Base-by-base conservation (phyloP, 2,113 vertebrate species). In the Cyprinodon tularosa region DNA sequence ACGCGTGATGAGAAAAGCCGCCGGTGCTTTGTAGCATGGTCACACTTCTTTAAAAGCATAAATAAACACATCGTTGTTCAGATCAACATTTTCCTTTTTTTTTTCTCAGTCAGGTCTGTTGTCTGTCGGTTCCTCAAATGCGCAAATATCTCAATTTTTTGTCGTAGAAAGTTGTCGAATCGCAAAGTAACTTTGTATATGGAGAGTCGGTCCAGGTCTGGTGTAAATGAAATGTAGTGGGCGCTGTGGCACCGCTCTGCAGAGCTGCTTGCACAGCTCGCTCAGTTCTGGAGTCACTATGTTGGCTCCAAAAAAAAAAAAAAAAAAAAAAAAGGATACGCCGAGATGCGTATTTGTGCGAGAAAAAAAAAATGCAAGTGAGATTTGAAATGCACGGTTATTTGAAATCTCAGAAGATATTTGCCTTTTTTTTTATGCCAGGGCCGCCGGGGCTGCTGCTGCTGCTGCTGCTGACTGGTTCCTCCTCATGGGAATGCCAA, bases 221-320 rank as follows among this genome's bases (percentile, higher is more conserved):
- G 95, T 94, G 95, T 7, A 95, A 96, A 95, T 95, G 90, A 94
- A 95, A 94, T 97, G 96, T 97, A 97, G 97, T 98, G 97, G 97
- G 96, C 97, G 96, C 97, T 98, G 94, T 96, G 96, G 96, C 87
- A 93, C 95, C 88, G 93, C 93, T 92, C 86, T 93, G 92, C 93
- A 87, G 91, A 77, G 83, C 77, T 64, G 78, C 85, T 14, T 71
- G 74, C 77, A 57, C 79, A 88, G 88, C 87, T 78, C 91, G 61
- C 81, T 59, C 86, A 81, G 90, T 82, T 89, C 81, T 68, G 77
- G 76, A 87, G 87, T 86, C 87, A 74, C 89, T 83, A 84, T 36
- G 82, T 78, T 84, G 60, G 60, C 82, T 80, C 57, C 75, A 82
- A 78, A 78, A 80, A 86, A 50, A 14, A 50, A 50, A 50, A 50